Conservation (phyloP, 2,113 vertebrate species). For the Rhadina sibilatrix region DNA sequence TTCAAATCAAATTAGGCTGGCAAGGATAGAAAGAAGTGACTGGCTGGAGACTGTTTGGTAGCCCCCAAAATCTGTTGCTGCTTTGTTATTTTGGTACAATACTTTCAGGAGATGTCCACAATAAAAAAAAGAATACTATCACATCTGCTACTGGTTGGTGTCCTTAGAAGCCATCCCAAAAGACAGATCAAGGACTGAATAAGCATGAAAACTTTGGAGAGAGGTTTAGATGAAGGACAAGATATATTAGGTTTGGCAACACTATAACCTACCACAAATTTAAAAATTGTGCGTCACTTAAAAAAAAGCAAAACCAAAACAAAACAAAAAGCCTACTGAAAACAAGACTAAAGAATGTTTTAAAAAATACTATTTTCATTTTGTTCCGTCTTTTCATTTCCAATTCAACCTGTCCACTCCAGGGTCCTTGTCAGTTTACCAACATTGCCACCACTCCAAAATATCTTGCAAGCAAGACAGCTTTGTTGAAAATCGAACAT, state of each 20-base stretch:
- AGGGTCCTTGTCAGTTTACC: background rate
- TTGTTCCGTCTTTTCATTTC: background rate
- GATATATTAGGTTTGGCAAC: conserved; percentile 42
- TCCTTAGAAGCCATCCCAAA: conserved; percentile 48
- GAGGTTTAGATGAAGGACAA: conserved; percentile 38
- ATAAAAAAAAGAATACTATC: background rate
- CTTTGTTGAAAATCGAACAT: conserved; percentile 18
- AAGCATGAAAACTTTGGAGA: conserved; percentile 34
- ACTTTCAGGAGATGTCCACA: background rate
- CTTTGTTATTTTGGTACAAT: conserved; percentile 9
- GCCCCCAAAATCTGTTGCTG: background rate
- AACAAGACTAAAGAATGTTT: background rate
- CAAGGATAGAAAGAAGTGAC: background rate
- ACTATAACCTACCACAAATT: conserved; percentile 34
- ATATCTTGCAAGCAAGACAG: background rate
- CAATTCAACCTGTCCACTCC: background rate
- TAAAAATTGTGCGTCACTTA: conserved; percentile 34
- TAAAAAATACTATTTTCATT: background rate
- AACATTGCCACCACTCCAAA: background rate
- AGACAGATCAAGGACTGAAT: conserved; percentile 36
- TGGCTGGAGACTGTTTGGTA: background rate
- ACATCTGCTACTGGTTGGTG: conserved; percentile 49
- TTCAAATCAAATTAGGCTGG: conserved; percentile 41
- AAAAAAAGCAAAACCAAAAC: background rate
- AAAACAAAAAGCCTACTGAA: background rate